Evolutionary conservation across 2,113 vertebrate species (phyloP), one percentile per base, ranked within the genome.

Genomic region (Rattus rattus): DNA sequence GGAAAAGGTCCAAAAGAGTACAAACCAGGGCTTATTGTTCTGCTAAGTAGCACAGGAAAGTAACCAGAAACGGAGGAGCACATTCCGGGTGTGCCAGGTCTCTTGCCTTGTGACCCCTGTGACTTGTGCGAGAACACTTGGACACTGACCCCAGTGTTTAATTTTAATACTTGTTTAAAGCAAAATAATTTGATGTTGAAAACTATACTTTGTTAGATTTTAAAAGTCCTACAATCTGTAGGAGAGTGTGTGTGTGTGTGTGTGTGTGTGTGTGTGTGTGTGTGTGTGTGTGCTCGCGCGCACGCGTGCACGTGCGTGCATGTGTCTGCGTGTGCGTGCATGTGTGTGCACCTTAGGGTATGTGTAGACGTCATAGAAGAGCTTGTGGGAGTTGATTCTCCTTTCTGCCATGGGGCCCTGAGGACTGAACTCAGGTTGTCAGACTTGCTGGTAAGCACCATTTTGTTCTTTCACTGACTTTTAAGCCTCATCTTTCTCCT

Each of bases 11-110:
- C 91, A 80, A n/a, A 77, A 90, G 96, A 95, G 95, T 94, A 93
- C 91, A 91, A 92, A 94, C 76, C 69, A 88, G 88, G 79, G 91
- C 92, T 72, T 39, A 67, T 97, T 98, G 97, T 98, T 96, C 76
- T 85, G 54, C 90, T 95, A 97, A 98, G 96, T 98, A 97, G 96
- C 94, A 95, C 97, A 97, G 97, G 96, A 97, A 96, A 96, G 97
- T 96, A 97, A 98, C 92, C 96, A 95, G 97, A 97, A 95, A 96
- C 91, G 69, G 72, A 97, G 91, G 61, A 67, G 17, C 54, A 43
- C 56, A 75, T 36, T n/a, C n/a, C n/a, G 70, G 69, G 36, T 61
- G 36, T 73, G 96, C 92, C 94, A 94, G 93, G 39, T 61, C 24
- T 52, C 24, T 95, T 79, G 24, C 33, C 3, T 76, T 90, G 67